Base-by-base conservation (phyloP, 2,113 vertebrate species). In the Clarias macrocephalus region DNA sequence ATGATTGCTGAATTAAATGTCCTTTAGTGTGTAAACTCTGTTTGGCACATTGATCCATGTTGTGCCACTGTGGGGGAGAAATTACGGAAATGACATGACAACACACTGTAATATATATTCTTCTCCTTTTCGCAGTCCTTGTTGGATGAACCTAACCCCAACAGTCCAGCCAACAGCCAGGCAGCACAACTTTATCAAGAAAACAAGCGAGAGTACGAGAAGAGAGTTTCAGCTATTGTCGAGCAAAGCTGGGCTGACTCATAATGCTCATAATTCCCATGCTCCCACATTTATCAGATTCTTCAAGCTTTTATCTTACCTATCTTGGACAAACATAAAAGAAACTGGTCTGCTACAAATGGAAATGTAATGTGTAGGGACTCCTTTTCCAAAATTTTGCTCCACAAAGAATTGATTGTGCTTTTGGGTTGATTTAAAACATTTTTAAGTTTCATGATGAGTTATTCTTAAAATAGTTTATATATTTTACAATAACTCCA, bases 201-300 rank as follows among this genome's bases (percentile, higher is more conserved):
- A 37, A 81, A 81, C 79, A 81, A 81, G 57, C 79, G 79, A 3
- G 79, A 81, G 79, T 81, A 81, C 9, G 98, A 99, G 94, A 99
- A 99, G 93, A 96, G 98, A 93, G 98, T 99, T 94, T 99, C 98
- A 70, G 98, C 97, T 91, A 97, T 99, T 79, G 98, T 99, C 59
- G 98, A 99, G 94, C 98, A 99, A 94, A 99, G 98, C 95, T 99
- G 98, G 98, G 98, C 98, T 87, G 98, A 99, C 91, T 97, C 97
- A 75, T 99, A 98, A 92, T 89, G 82, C 57, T 95, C 90, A 57
- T 91, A 90, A 92, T 89, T 62, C 33, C 81, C 88, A 92, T 88
- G 90, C 93, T 94, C 91, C 91, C 94, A 90, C 92, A 88, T 93
- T 91, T 21, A 87, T 92, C 90, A 92, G 85, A 82, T 91, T 86